phyloP scores from a whole-genome alignment of 1,140 invertebrate species.

The Drosophila parvula region DNA sequence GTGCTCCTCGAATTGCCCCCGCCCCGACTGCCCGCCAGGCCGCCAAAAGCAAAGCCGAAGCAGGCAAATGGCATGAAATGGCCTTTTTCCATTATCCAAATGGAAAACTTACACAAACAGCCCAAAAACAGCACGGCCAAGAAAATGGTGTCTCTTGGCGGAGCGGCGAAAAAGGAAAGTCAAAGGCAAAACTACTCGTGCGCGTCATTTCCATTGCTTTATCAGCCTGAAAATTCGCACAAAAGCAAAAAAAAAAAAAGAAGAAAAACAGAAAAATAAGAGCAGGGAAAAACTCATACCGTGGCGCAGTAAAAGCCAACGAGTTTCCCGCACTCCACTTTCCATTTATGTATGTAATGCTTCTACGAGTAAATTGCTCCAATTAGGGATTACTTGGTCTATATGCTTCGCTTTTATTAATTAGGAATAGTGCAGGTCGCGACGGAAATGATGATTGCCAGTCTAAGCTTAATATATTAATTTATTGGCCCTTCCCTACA shows the following conservation, averaged over 20 bases:
- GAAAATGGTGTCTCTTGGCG: slow-evolving; percentile 55
- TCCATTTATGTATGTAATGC: slow-evolving; percentile 24
- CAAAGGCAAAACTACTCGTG: slow-evolving; percentile 75
- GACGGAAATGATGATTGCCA: slow-evolving; percentile 11
- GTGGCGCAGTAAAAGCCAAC: slow-evolving; percentile 63
- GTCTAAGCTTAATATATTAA: neutral
- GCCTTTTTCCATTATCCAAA: slow-evolving; percentile 84
- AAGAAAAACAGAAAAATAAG: neutral
- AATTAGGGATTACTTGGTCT: slow-evolving; percentile 31
- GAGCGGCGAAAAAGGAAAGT: slow-evolving; percentile 61
- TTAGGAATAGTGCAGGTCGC: slow-evolving; percentile 47
- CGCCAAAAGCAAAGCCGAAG: slow-evolving; percentile 24
- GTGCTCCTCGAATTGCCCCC: slow-evolving; percentile 73
- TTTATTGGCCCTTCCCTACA: neutral
- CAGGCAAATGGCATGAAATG: slow-evolving; percentile 80
- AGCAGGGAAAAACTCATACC: slow-evolving; percentile 43
- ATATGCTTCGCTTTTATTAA: slow-evolving; percentile 45
- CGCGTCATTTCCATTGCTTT: slow-evolving; percentile 78
- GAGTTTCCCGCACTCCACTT: slow-evolving; percentile 31
- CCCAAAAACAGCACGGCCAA: slow-evolving; percentile 15
- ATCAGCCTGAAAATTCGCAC: slow-evolving; percentile 75
- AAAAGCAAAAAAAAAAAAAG: slow-evolving; percentile 21
- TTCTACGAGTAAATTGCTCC: slow-evolving; percentile 32
- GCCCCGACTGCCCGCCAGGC: slow-evolving; percentile 9
- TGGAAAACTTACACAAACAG: slow-evolving; percentile 82